phyloP scores from a whole-genome alignment of 2,797 vertebrate species.

The Limosa lapponica region DNA sequence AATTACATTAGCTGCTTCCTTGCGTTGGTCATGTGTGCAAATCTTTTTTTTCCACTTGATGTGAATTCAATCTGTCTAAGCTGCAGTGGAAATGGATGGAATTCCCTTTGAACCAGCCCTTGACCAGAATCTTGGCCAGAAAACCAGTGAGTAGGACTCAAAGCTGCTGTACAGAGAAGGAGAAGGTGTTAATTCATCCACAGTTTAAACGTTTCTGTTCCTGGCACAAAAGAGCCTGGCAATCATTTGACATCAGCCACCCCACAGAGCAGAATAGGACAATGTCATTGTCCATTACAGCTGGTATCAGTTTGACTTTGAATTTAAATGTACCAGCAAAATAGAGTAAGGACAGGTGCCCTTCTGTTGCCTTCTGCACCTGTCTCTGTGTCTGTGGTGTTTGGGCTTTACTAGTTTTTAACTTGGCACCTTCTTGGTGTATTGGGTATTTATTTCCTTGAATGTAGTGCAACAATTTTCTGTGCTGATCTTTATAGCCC shows the following conservation, averaged over 20 bases:
- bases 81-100: neutral
- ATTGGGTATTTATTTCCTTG: neutral
- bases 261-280: neutral
- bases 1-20: neutral
- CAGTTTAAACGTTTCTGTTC: neutral
- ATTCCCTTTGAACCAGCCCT: neutral
- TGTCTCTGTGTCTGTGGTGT: neutral
- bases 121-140: neutral
- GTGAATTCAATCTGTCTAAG: neutral
- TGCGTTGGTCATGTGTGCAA: neutral
- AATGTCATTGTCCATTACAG: neutral
- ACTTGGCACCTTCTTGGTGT: neutral
- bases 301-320: neutral
- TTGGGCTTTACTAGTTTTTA: neutral
- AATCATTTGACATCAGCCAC: neutral
- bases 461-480: neutral
- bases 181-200: neutral
- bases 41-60: neutral
- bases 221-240: neutral
- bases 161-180: neutral
- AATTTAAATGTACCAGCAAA: neutral
- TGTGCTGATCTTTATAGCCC: neutral
- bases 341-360: neutral
- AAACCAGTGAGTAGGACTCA: neutral
- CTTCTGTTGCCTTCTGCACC: neutral